Base-by-base conservation (phyloP, 2,797 vertebrate species). In the Pteronotus mesoamericanus region DNA sequence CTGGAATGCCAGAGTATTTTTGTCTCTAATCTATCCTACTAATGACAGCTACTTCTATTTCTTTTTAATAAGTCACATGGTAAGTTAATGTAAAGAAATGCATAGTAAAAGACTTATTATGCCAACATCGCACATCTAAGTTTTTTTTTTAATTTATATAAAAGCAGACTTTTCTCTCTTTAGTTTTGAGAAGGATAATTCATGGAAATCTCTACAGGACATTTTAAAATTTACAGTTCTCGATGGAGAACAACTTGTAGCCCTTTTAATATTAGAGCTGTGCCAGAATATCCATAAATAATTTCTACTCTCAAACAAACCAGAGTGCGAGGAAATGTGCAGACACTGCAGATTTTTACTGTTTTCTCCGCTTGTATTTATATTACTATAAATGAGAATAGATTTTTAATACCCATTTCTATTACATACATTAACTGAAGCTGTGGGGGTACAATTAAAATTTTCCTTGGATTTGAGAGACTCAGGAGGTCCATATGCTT, bases 341-440 rank as follows among this genome's bases (percentile, higher is more conserved):
- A 97, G 85, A 92, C 85, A 83, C 46, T 94, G 94, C 96, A 96
- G 57, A 94, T 94, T 97, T 98, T 96, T 86, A 95, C 94, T 97
- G 57, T 95, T 97, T 96, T 86, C 83, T 96, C 51, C 7, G 42
- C 88, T 97, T 97, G 75, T 91, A 88, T 96, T 97, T 69, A 91
- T 95, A 94, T 84, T 89, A 88, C 69, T 96, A 94, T 93, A 96
- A 96, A 97, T 96, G 75, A 95, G 88, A 95, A 96, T 88, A 91
- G 79, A 94, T 96, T 97, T 97, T 83, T 97, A 96, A 93, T 89
- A 94, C 91, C 53, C 92, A 84, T 90, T 98, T 96, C 89, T 89
- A 75, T 95, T 92, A 68, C 55, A 79, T 92, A 48, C 75, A 87
- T 95, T 95, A 96, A 74, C 66, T 89, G 51, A 92, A 98, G 39